Evolutionary conservation across 2,113 vertebrate genomes (phyloP), one percentile per base, ranked within the genome.

Genomic region (Bombycilla garrulus): DNA sequence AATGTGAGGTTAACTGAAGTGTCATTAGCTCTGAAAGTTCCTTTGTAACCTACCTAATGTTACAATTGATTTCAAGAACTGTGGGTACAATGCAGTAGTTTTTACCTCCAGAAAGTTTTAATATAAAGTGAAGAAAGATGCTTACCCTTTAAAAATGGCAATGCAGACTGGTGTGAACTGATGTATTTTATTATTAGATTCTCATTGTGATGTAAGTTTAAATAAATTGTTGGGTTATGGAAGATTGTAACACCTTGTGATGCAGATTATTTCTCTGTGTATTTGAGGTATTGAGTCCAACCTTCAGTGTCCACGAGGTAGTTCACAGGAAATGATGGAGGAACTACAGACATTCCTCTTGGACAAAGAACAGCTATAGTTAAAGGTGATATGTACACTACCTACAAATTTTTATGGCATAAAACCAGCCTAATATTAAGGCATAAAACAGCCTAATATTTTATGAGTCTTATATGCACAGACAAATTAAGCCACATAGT

Each of bases 161-260:
- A 93, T 90, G 96, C 73, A 50, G 88, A 93, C 94, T 94, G 81
- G 86, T 97, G 92, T 96, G 95, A 97, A 97, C 94, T 95, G 96
- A 92, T 97, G 95, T 98, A 94, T 95, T 95, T 96, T 94, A 94
- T 95, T 96, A 96, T 97, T 88, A 94, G 89, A 97, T 96, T 97
- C 84, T 93, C 96, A 61, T 97, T 97, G 95, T 97, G 96, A 95
- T 98, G 93, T 97, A 96, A 96, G 97, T 97, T 97, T 95, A 97
- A 98, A 98, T 98, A 97, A 98, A 98, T 81, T 92, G 86, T 96
- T 97, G 97, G 93, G 96, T 97, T 97, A 94, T 95, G 92, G 95
- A 97, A 90, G 81, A 94, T 31, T 88, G 92, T 97, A 84, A 85
- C n/a, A 50, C 74, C 47, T 80, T 77, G 93, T 93, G 81, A 61